These are phyloP conservation scores for Zaprionus inermis DNA, from an alignment of 1,140 invertebrate species.

Conservation along the genomic window DNA sequence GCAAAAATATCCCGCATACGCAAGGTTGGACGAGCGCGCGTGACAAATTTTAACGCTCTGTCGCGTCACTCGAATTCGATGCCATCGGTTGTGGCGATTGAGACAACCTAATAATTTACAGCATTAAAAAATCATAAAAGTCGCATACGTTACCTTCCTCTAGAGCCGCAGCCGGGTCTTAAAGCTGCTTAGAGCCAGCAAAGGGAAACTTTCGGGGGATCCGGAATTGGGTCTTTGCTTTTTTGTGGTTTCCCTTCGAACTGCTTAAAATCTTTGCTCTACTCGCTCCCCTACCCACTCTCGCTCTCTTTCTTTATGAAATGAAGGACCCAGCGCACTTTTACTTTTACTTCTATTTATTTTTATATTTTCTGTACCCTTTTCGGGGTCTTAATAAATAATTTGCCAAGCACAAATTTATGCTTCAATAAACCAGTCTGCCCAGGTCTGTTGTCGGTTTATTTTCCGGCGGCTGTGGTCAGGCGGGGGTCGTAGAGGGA, in stretches of 20 bases:
- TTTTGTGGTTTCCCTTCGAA: constrained; percentile 39
- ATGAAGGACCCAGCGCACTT: constrained; percentile 39
- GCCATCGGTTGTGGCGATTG: constrained; percentile 26
- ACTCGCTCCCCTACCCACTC: neutral
- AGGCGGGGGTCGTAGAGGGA: neutral
- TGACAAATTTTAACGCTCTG: constrained; percentile 80
- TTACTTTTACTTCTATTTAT: constrained; percentile 34
- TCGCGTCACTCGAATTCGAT: constrained; percentile 56
- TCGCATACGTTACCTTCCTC: constrained; percentile 15
- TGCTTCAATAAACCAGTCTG: constrained; percentile 65
- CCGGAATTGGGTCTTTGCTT: constrained; percentile 10
- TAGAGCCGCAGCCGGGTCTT: constrained; percentile 23
- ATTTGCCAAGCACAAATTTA: constrained; percentile 70
- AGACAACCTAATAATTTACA: constrained; percentile 62
- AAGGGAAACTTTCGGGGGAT: neutral
- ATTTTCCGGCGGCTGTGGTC: constrained; percentile 11
- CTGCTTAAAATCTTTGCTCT: neutral
- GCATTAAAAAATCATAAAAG: constrained; percentile 59
- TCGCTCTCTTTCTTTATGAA: constrained; percentile 18
- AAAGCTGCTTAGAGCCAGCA: constrained; percentile 42
- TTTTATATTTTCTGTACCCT: constrained; percentile 30
- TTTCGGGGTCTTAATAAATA: constrained; percentile 75
- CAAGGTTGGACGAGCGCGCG: constrained; percentile 48
- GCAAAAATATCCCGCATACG: constrained; percentile 65
- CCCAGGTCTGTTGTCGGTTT: constrained; percentile 44